Percentiles rank a stretch among this genome's conserved stretches.
Evolutionary conservation across 2,888 invertebrate genomes (phyloP).

Genomic region (Odiellus spinosus): DNA sequence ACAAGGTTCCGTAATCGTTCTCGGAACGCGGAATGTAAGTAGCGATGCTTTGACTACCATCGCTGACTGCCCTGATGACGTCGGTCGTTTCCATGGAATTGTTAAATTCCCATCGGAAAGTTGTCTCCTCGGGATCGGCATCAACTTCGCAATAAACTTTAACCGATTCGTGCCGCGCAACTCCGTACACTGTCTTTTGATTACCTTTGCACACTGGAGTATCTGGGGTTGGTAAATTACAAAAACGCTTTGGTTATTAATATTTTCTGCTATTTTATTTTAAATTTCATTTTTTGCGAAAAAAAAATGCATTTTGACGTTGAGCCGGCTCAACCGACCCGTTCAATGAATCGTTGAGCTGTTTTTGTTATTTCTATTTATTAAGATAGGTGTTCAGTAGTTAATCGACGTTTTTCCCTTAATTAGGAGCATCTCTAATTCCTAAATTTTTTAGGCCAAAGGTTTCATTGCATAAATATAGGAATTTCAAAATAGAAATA

Average conservation of each 20-base stretch:
- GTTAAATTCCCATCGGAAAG: constrained; percentile 18
- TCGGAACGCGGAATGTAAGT: constrained; percentile 77
- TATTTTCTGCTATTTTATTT: too few relatives aligned
- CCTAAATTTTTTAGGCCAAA: too few relatives aligned
- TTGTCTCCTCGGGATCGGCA: constrained; percentile 66
- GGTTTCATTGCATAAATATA: too few relatives aligned
- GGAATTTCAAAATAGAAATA: too few relatives aligned
- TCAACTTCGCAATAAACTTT: constrained; percentile 77
- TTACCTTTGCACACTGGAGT: constrained; percentile 22
- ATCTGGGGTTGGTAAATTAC: constrained; percentile 13
- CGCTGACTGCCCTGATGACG: constrained; percentile 34
- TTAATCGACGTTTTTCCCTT: too few relatives aligned
- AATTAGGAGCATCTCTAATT: too few relatives aligned
- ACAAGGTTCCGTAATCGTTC: constrained; percentile 72
- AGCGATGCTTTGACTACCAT: constrained; percentile 60
- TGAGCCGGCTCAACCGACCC: too few relatives aligned
- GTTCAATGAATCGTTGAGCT: too few relatives aligned
- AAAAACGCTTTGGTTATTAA: background rate
- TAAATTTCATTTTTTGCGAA: too few relatives aligned
- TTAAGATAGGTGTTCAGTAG: too few relatives aligned
- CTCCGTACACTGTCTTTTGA: constrained; percentile 45
- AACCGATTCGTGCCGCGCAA: constrained; percentile 68
- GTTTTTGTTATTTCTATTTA: too few relatives aligned
- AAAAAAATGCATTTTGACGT: too few relatives aligned
- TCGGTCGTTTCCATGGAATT: constrained; percentile 12